These are phyloP conservation scores for Craseonycteris thonglongyai DNA, from an alignment of 2,113 vertebrate genomes.

Conservation along the genomic window DNA sequence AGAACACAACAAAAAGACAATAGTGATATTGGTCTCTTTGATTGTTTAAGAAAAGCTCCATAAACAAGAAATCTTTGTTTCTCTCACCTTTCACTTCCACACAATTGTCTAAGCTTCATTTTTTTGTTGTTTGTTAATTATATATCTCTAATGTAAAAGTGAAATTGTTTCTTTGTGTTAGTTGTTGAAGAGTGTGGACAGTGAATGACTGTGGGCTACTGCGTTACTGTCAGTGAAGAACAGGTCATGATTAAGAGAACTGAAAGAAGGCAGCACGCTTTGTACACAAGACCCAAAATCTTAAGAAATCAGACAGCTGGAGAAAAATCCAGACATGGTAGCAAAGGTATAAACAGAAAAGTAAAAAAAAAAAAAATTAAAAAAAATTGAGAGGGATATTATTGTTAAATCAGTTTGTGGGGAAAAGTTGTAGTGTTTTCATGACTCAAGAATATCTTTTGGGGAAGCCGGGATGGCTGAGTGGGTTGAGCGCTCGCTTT, in stretches of 20 bases:
- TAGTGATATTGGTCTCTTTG: neutral
- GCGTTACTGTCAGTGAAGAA: neutral
- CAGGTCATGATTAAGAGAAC: neutral
- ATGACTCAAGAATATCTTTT: neutral
- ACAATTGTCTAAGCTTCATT: neutral
- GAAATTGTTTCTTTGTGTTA: neutral
- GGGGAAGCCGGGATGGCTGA: too few species aligned
- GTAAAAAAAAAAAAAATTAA: neutral
- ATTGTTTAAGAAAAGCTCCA: neutral
- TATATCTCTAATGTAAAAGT: neutral
- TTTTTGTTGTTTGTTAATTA: neutral
- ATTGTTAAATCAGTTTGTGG: neutral
- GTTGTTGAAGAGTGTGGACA: neutral
- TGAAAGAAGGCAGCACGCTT: neutral
- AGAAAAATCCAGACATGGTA: neutral
- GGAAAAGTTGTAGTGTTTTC: neutral
- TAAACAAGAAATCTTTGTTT: neutral
- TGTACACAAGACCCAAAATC: neutral
- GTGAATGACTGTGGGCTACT: neutral
- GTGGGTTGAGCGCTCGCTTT: too few species aligned
- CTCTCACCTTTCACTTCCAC: neutral
- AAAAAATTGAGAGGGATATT: neutral
- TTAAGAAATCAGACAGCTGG: neutral
- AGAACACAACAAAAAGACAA: too few species aligned
- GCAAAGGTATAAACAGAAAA: neutral